Conservation (phyloP, 2,888 invertebrate species). For the Boloria euphrosyne region DNA sequence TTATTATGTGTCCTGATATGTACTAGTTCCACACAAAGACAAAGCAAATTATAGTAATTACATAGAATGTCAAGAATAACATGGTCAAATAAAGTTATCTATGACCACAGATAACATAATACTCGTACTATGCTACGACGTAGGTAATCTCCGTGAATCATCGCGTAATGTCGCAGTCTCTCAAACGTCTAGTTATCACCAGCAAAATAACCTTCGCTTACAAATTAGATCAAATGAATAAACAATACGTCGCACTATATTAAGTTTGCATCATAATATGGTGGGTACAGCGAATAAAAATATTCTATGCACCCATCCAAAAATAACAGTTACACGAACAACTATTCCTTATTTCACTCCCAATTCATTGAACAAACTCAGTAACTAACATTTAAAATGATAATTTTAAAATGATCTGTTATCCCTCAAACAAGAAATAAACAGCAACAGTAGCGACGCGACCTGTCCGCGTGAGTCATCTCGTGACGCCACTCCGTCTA, state of each 20-base stretch:
- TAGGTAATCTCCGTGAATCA: not conserved
- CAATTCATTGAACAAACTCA: not conserved
- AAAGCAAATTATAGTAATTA: too few relatives aligned
- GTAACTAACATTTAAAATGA: not conserved
- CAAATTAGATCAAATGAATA: not conserved
- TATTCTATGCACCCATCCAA: too few relatives aligned
- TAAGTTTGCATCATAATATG: too few relatives aligned
- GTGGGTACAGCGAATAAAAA: too few relatives aligned
- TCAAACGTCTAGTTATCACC: not conserved
- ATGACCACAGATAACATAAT: too few relatives aligned
- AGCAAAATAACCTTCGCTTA: not conserved
- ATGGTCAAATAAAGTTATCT: not conserved
- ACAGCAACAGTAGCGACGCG: slow-evolving; percentile 17
- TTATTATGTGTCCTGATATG: too few relatives aligned
- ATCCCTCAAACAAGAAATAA: not conserved
- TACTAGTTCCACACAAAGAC: too few relatives aligned
- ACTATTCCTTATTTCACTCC: too few relatives aligned
- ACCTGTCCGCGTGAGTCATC: slow-evolving; percentile 33
- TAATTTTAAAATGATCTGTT: not conserved
- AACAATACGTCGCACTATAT: not conserved
- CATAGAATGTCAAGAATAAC: not conserved
- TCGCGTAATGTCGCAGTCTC: slow-evolving; percentile 1
- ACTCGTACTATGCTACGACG: not conserved
- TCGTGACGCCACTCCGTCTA: slow-evolving; percentile 39
- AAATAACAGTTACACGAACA: too few relatives aligned